Conservation (phyloP, 2,797 vertebrate species). For the Eremophila alpestris region DNA sequence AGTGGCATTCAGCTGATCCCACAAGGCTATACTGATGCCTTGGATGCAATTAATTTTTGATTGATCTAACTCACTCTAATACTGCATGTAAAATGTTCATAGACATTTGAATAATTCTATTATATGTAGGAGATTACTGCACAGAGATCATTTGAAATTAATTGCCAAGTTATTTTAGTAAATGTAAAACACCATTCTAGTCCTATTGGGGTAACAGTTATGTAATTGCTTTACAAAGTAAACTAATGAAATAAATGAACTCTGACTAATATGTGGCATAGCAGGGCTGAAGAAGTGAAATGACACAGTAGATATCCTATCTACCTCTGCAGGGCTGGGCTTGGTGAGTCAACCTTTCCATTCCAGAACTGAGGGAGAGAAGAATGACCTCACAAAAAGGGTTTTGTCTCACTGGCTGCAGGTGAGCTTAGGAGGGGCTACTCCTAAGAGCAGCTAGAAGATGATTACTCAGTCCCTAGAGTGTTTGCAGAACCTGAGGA, state of each 20-base stretch:
- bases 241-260: conserved; percentile 67
- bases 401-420: background rate
- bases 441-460: background rate
- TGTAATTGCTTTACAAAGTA: conserved; percentile 54
- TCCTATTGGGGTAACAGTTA: conserved; percentile 52
- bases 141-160: conserved; percentile 68
- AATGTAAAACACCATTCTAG: conserved; percentile 55
- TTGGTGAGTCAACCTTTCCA: background rate
- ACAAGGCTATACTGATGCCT: conserved; percentile 54
- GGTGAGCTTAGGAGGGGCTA: background rate
- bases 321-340: background rate
- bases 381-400: background rate
- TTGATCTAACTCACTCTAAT: conserved; percentile 65
- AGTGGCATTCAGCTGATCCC: conserved; percentile 61
- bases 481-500: background rate
- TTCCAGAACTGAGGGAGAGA: background rate
- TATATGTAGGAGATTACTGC: conserved; percentile 55
- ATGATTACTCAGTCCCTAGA: background rate
- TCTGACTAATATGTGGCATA: conserved; percentile 46
- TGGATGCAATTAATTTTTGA: conserved; percentile 70
- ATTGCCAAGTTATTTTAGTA: conserved; percentile 61
- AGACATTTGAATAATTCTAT: conserved; percentile 68
- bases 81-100: conserved; percentile 46
- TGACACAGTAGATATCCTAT: background rate
- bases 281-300: background rate